These are phyloP conservation scores for Arrhopalites spinosus DNA, from an alignment of 2,888 invertebrate genomes.

Conservation along the genomic window DNA sequence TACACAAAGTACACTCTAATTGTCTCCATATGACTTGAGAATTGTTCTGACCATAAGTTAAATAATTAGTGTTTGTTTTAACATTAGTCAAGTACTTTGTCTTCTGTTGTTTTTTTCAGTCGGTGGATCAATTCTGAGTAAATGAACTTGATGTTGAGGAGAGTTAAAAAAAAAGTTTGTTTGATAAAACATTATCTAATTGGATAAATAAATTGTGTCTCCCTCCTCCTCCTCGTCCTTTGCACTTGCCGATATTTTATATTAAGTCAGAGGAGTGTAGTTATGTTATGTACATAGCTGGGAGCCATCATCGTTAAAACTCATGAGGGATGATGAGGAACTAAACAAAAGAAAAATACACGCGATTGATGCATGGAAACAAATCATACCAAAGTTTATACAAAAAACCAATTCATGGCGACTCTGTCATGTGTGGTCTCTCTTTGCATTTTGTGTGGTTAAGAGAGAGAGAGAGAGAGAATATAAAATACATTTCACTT, in stretches of 20 bases:
- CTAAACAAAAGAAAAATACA: background rate
- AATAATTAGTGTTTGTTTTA: no score
- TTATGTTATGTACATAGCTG: background rate
- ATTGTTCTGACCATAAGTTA: no score
- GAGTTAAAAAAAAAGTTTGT: no score
- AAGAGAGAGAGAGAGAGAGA: background rate
- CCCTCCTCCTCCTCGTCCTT: background rate
- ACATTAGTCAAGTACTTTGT: no score
- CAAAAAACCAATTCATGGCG: background rate
- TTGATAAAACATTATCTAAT: conserved; percentile 13
- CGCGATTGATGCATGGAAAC: background rate
- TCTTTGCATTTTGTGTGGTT: background rate
- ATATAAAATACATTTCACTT: background rate
- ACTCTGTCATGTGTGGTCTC: background rate
- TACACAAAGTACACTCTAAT: background rate
- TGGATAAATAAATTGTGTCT: conserved; percentile 26
- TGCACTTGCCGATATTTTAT: conserved; percentile 1
- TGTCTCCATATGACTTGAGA: no score
- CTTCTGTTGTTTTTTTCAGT: no score
- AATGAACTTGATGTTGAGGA: no score
- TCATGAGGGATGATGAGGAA: background rate
- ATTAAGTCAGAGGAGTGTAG: background rate
- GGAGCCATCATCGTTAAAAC: background rate
- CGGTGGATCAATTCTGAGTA: no score
- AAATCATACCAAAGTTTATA: background rate